A percentile compares a stretch with the other conserved stretches of the same genome.
These are phyloP conservation scores for Diarsia rubi DNA, from an alignment of 2,888 invertebrate genomes.

Conservation along the genomic window DNA sequence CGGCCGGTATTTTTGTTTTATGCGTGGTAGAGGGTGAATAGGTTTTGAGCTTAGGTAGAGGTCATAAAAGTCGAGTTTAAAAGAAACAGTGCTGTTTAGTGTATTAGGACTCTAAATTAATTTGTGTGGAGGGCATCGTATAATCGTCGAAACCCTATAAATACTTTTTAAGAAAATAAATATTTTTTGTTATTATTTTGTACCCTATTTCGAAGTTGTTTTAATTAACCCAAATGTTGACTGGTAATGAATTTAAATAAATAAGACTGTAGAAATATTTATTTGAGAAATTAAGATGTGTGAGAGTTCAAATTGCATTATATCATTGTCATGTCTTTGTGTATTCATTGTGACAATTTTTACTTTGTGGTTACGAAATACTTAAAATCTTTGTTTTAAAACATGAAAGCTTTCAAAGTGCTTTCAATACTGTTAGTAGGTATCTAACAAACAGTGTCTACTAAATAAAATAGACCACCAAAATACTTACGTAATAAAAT, in stretches of 20 bases:
- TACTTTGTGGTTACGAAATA: no score
- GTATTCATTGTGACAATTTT: background rate
- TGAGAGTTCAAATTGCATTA: background rate
- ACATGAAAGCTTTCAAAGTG: background rate
- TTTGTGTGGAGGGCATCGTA: no score
- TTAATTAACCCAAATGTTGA: no score
- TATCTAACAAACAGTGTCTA: background rate
- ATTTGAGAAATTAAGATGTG: background rate
- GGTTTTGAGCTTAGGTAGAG: background rate
- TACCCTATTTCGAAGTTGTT: no score
- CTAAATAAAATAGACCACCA: background rate
- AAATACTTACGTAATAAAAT: background rate
- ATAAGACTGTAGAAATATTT: no score
- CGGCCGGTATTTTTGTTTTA: slow-evolving; percentile 41
- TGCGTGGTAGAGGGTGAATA: slow-evolving; percentile 20
- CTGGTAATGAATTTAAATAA: no score
- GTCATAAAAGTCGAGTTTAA: background rate
- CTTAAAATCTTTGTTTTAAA: background rate
- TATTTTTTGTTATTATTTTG: no score
- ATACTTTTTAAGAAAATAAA: no score
- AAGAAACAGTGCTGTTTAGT: background rate
- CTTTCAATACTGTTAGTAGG: background rate
- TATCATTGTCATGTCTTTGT: no score
- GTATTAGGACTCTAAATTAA: background rate
- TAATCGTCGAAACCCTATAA: no score